Evolutionary conservation across 1,140 invertebrate genomes (phyloP).

Genomic region (Nasonia vitripennis): DNA sequence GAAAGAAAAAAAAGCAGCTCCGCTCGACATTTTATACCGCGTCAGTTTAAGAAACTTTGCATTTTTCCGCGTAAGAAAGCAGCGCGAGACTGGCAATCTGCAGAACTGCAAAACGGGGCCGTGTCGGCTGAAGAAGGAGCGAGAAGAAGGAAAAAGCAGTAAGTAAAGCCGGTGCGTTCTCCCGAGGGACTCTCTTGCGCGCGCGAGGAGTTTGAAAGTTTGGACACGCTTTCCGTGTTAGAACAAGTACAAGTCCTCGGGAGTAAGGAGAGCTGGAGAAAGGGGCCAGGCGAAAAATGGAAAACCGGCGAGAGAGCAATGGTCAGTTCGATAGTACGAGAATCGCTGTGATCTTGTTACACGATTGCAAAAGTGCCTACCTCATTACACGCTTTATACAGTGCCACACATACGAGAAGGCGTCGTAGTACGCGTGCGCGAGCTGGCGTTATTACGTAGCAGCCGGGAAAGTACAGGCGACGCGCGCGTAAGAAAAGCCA

Average conservation of each 20-base stretch:
- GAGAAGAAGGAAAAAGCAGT: conserved; percentile 5
- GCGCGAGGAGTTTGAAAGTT: conserved; percentile 61
- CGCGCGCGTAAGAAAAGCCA: neutral
- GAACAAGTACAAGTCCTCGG: conserved; percentile 55
- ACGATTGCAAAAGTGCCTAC: no score
- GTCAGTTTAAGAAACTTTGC: conserved; percentile 42
- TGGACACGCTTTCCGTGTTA: conserved; percentile 62
- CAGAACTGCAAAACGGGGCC: conserved; percentile 34
- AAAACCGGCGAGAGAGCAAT: conserved; percentile 48
- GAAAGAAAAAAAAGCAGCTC: neutral
- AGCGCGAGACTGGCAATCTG: conserved; percentile 24
- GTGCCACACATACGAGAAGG: no score
- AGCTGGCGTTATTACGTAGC: neutral
- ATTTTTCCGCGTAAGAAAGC: conserved; percentile 42
- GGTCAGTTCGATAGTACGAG: neutral
- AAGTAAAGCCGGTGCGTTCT: conserved; percentile 3
- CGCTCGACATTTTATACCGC: conserved; percentile 12
- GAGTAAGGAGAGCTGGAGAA: conserved; percentile 29
- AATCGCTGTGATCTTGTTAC: no score
- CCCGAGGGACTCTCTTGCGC: conserved; percentile 5
- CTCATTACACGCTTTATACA: no score
- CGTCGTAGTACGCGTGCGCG: neutral
- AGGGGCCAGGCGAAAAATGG: conserved; percentile 49
- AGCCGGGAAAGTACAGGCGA: neutral
- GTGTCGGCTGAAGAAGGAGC: neutral